Base-by-base conservation (phyloP, 2,888 invertebrate genomes). In the Tenthredo notha region DNA sequence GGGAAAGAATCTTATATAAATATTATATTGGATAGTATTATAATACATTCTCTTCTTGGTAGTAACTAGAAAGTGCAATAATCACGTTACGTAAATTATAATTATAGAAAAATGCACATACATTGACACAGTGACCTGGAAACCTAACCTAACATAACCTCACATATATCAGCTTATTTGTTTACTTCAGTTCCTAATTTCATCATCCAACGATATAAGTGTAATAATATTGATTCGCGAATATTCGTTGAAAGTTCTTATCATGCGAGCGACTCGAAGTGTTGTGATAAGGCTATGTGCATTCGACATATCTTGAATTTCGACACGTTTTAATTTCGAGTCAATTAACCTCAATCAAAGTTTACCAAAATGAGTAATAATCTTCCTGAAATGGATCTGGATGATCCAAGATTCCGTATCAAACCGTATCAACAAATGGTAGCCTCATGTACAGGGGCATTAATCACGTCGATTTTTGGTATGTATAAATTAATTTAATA, bases 381-480 rank as follows among this genome's bases (percentile, higher is more conserved):
- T 29, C 25, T 25, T 12, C 65, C 15, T 10, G 89, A 92, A 58
- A 86, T 92, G 21, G 93, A 94, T 88, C 87, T 94, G 86, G 97
- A 97, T 91, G 97, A 98, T 92, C 96, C 97, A 4, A 95, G 95
- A 89, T 97, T 96, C 93, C 95, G 97, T 86, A 97, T 97, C 86
- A 97, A 96, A 87, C 96, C 97, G 0, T 91, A 95, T 86, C 98
- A 98, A 93, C 98, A 98, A 95, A 97, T 97, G 95, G 95, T 96
- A 90, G 97, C 98, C 78, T 97, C 98, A 82, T 97, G 97, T 93
- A 96, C 97, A 86, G 98, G 99, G 86, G 98, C 98, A 18, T 94
- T 98, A 87, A 94, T 98, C 92, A 98, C 98, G 91, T 98, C 98
- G 74, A 92, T 98, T 86, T 96, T 98, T 90, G 97, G 98, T 98